phyloP scores from a whole-genome alignment of 2,797 vertebrate species.

The Alosa sapidissima region DNA sequence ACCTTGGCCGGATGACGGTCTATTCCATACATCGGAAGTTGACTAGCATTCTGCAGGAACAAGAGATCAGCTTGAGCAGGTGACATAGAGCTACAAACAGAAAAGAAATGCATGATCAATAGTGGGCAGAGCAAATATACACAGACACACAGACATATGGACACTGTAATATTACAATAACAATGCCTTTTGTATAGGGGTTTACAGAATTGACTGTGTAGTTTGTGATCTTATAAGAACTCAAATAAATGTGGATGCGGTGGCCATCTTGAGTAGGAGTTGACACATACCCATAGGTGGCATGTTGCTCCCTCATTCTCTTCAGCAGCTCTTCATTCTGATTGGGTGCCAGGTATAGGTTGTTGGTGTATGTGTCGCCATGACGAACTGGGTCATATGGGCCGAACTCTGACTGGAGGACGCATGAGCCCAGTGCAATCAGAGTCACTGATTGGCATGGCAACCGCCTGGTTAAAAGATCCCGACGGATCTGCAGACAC shows the following conservation, averaged over 20 bases:
- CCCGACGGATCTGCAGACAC: constrained; percentile 92
- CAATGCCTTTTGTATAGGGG: neutral
- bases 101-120: neutral
- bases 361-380: constrained; percentile 81
- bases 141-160: neutral
- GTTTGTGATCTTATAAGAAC: neutral
- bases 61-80: constrained; percentile 93
- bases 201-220: neutral
- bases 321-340: constrained; percentile 93
- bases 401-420: constrained; percentile 92
- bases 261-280: neutral
- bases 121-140: neutral
- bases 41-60: constrained; percentile 96
- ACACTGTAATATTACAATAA: too few relatives aligned
- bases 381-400: constrained; percentile 92
- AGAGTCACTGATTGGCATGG: constrained; percentile 94
- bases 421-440: constrained; percentile 91
- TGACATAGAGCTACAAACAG: constrained; percentile 85
- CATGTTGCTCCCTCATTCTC: constrained; percentile 92
- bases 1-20: constrained; percentile 96
- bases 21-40: constrained; percentile 95
- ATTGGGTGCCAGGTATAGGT: constrained; percentile 87
- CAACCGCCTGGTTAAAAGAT: constrained; percentile 85
- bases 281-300: constrained; percentile 83
- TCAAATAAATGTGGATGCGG: neutral